Percentiles rank a stretch among this genome's conserved stretches.
These are phyloP conservation scores for Benthosema pterotum DNA, from an alignment of 2,797 vertebrate genomes.

Conservation along the genomic window DNA sequence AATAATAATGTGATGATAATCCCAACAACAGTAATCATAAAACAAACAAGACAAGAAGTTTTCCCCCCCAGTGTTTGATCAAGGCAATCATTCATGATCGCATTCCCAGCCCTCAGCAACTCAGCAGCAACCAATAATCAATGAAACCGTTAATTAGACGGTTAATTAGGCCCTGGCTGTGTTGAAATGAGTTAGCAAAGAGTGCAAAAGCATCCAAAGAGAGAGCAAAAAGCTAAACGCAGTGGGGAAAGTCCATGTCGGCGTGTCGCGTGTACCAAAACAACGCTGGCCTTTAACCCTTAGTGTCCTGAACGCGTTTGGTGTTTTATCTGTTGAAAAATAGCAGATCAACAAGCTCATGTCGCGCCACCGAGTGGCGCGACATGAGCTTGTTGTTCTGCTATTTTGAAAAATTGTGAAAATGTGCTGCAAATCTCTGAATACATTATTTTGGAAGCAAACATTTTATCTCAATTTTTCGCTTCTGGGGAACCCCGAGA, in stretches of 20 bases:
- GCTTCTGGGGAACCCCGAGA: too few species aligned
- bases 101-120: constrained; percentile 33
- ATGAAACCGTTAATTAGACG: too few species aligned
- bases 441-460: too few species aligned
- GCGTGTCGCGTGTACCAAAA: background rate
- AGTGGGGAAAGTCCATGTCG: constrained; percentile 56
- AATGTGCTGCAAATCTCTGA: too few species aligned
- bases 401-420: too few species aligned
- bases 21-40: background rate
- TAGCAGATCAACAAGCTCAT: too few species aligned
- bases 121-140: constrained; percentile 27
- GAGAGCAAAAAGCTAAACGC: constrained; percentile 59
- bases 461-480: too few species aligned
- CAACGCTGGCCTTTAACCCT: too few species aligned
- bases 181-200: constrained; percentile 62
- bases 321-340: too few species aligned
- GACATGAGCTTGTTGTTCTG: too few species aligned
- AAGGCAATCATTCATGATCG: constrained; percentile 1
- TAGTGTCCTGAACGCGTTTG: too few species aligned
- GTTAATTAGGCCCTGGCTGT: constrained; percentile 47
- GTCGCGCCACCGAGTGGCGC: too few species aligned
- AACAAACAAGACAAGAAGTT: background rate
- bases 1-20: background rate
- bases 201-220: constrained; percentile 60
- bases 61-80: constrained; percentile 16